Percentiles rank a stretch among this genome's conserved stretches.
Evolutionary conservation across 2,113 vertebrate species (phyloP).

Genomic region (Gnathonemus echidnorhynchus): DNA sequence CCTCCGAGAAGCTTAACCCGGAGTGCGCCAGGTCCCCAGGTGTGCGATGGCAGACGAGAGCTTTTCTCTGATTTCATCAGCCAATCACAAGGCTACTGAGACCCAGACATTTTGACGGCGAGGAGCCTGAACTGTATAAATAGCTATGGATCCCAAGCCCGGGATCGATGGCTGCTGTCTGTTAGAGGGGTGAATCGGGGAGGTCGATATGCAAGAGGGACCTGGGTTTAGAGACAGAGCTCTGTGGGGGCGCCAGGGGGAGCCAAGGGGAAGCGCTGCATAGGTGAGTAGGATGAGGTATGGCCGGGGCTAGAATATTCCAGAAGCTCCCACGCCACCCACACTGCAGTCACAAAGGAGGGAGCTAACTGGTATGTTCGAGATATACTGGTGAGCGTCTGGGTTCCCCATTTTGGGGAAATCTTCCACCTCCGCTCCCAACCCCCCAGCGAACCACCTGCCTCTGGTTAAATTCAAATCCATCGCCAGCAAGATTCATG

Average conservation of each 20-base stretch:
- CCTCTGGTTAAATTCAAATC: conserved; percentile 37
- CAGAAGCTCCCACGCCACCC: not conserved
- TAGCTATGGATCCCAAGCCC: not conserved
- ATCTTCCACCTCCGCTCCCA: conserved; percentile 14
- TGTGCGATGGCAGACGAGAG: not conserved
- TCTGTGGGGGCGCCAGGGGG: not conserved
- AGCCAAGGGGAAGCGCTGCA: not conserved
- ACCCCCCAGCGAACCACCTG: conserved; percentile 31
- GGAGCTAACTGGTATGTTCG: not conserved
- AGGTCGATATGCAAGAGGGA: not conserved
- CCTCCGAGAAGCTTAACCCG: not conserved
- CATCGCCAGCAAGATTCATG: conserved; percentile 32
- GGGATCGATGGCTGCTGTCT: not conserved
- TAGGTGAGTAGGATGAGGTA: not conserved
- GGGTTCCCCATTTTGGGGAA: not conserved
- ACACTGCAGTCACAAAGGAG: not conserved
- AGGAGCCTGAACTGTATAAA: conserved; percentile 6
- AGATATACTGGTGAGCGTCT: not conserved
- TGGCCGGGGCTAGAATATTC: not conserved
- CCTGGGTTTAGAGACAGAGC: not conserved
- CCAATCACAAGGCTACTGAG: not conserved
- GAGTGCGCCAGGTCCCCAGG: not conserved
- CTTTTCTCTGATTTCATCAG: conserved; percentile 14
- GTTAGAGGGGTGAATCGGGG: not conserved
- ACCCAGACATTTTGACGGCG: conserved; percentile 6